Evolutionary conservation across 1,140 invertebrate species (phyloP).

Genomic region (Trachelipus rathkii): DNA sequence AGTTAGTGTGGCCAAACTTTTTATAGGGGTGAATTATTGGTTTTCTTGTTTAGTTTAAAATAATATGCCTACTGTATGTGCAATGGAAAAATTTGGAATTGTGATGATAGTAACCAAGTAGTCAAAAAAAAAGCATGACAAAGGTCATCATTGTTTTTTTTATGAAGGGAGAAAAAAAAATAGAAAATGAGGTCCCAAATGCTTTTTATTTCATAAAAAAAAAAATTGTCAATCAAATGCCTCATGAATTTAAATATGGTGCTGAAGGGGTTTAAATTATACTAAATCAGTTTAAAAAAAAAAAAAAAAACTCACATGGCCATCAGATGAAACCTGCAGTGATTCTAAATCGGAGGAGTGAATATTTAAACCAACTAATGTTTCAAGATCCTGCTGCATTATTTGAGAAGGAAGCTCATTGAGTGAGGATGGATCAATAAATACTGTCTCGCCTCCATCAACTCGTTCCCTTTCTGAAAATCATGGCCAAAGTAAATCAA

Average conservation of each 20-base stretch:
- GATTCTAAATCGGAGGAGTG: neutral
- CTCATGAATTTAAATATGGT: neutral
- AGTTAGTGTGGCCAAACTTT: no score
- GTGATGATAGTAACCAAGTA: no score
- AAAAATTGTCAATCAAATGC: neutral
- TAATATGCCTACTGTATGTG: no score
- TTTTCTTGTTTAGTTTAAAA: no score
- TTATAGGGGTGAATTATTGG: no score
- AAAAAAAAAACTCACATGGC: neutral
- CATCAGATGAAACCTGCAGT: neutral
- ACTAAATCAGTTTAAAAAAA: neutral
- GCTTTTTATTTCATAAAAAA: neutral
- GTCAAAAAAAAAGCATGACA: no score
- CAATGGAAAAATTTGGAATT: no score
- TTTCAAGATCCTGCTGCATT: constrained; percentile 10
- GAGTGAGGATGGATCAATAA: neutral
- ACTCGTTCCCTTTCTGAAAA: constrained; percentile 3
- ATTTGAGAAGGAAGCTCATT: neutral
- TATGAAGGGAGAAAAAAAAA: no score
- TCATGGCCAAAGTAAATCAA: neutral
- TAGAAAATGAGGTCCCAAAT: neutral
- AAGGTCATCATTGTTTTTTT: no score
- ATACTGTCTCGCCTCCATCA: neutral
- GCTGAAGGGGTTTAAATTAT: neutral
- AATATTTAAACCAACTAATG: neutral